Conservation (phyloP, 2,888 invertebrate species). For the Belgica antarctica region DNA sequence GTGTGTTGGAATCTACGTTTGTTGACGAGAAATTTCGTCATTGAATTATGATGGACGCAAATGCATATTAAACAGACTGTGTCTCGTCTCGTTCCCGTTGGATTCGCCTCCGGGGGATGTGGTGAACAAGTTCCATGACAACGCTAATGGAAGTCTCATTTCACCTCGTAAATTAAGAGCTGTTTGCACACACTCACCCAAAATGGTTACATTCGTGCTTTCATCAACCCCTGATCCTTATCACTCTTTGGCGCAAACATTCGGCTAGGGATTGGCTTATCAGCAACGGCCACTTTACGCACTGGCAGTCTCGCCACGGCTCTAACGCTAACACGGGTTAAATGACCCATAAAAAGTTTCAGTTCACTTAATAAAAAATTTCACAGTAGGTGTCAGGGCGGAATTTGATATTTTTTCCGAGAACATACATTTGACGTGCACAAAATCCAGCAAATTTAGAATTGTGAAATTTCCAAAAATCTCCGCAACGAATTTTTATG, state of each 20-base stretch:
- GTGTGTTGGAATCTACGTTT: not conserved
- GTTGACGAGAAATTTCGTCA: not conserved
- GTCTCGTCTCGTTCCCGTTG: not conserved
- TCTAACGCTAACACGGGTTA: slow-evolving; percentile 6
- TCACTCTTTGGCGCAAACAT: not conserved
- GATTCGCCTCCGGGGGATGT: too few species aligned
- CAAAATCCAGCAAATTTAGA: not conserved
- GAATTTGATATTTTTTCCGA: not conserved
- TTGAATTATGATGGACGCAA: not conserved
- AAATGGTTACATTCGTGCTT: not conserved
- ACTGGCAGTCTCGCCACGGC: not conserved
- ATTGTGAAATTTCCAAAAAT: too few species aligned
- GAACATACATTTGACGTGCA: not conserved
- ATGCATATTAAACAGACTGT: slow-evolving; percentile 1
- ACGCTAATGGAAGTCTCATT: not conserved
- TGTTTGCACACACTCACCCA: too few species aligned
- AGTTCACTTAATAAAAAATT: not conserved
- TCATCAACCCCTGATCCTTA: not conserved
- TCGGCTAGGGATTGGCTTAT: too few species aligned
- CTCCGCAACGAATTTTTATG: too few species aligned
- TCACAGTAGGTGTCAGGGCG: not conserved
- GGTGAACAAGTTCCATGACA: not conserved
- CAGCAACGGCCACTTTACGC: too few species aligned
- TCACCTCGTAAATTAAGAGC: not conserved
- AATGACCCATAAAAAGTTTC: slow-evolving; percentile 9